Base-by-base conservation (phyloP, 1,140 invertebrate species). In the Calosoma granatense region DNA sequence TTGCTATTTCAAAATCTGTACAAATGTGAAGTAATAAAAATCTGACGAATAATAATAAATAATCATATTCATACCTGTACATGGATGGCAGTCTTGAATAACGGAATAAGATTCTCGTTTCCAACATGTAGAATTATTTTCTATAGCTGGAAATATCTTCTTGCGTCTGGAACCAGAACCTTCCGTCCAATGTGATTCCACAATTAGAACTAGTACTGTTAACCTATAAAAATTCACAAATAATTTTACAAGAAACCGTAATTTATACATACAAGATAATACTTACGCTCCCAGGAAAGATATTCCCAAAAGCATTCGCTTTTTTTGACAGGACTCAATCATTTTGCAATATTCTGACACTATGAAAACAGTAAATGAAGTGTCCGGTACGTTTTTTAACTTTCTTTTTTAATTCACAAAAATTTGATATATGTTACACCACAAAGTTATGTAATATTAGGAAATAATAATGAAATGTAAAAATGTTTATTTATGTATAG, bases 121-220 rank as follows among this genome's bases (percentile, higher is more conserved):
- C 75, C 81, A 81, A 70, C 88, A 90, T 20, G 81, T 85, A 1
- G 84, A 84, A 67, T 86, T 88, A 56, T 86, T 85, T 67, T 87
- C 86, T 14, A 85, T 80, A 61, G 66, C 69, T 47, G 76, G 72
- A 22, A 86, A 71, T 64, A 80, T 80, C 39, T 78, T 78, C 66
- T 77, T 81, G 57, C 72, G 76, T 65, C 67, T 74, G 30, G 70
- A 77, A 41, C 75, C 65, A 54, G 70, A 72, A 55, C 75, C 72
- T 9, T 82, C 75, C 2, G 81, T 84, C 75, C 84, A 82, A 54
- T 86, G 81, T 21, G 86, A 89, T 71, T 90, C 88, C 43, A 90
- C 75, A 64, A 91, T 83, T 20, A 91, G 72, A 51, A 90, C 83
- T 21, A 90, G 68, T 61, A 90, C 74, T 41, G 87, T 91, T 60